phyloP scores from a whole-genome alignment of 2,888 invertebrate genomes.

The Arge pagana region DNA sequence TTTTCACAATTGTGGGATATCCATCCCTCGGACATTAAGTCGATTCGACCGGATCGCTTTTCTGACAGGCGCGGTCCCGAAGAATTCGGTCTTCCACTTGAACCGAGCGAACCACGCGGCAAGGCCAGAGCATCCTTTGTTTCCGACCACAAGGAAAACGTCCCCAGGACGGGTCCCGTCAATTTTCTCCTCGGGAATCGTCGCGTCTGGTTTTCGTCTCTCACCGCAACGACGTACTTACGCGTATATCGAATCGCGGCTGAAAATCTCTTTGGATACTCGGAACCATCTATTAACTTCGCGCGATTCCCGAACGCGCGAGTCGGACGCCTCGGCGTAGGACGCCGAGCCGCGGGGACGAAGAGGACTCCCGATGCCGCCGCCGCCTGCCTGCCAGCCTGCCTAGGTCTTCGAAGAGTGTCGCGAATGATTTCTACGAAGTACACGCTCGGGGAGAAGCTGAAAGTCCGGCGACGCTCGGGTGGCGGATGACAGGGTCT shows the following conservation, averaged over 20 bases:
- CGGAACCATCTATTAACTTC: slow-evolving; percentile 17
- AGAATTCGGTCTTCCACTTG: slow-evolving; percentile 11
- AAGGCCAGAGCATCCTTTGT: slow-evolving; percentile 14
- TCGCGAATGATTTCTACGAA: slow-evolving; percentile 17
- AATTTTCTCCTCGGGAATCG: slow-evolving; percentile 1
- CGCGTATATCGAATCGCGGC: not conserved
- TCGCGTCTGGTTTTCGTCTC: no score
- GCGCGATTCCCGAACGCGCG: slow-evolving; percentile 4
- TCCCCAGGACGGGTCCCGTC: not conserved
- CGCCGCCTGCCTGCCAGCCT: no score
- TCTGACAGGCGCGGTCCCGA: slow-evolving; percentile 1
- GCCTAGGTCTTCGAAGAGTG: not conserved
- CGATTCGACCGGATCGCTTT: slow-evolving; percentile 5
- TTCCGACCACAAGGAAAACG: slow-evolving; percentile 1
- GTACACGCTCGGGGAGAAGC: not conserved
- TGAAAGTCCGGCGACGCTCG: not conserved
- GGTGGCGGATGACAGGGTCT: slow-evolving; percentile 9
- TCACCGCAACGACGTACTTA: not conserved
- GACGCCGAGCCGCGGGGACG: not conserved
- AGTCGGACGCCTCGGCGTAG: not conserved
- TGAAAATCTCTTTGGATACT: no score
- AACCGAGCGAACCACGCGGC: slow-evolving; percentile 11
- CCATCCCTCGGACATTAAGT: slow-evolving; percentile 17
- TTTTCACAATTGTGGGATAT: slow-evolving; percentile 7
- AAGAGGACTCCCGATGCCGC: slow-evolving; percentile 6